A percentile compares a stretch with the other conserved stretches of the same genome.
Conservation (phyloP, 2,797 vertebrate species). For the Coregonus ussuriensis region DNA sequence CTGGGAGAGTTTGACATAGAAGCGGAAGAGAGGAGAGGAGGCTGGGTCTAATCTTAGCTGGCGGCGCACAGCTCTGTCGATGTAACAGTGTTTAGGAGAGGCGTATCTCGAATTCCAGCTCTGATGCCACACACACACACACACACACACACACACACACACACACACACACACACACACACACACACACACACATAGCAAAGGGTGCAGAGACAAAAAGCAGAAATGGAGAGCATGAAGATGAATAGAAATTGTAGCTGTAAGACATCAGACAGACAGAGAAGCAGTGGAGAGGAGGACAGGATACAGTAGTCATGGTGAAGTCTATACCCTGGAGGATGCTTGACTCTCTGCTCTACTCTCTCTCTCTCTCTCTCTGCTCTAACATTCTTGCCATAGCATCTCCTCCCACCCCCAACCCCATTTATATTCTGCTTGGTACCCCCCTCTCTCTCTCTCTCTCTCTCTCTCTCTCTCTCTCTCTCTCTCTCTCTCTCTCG, state of each 20-base stretch:
- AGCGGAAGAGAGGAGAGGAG: not conserved
- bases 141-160: too few species aligned
- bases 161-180: not conserved
- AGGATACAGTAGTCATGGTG: constrained; percentile 23
- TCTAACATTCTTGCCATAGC: not conserved
- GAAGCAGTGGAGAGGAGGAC: too few species aligned
- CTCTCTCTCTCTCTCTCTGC: constrained; percentile 26
- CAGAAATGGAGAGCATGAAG: constrained; percentile 46
- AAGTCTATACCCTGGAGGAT: constrained; percentile 50
- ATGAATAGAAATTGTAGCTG: constrained; percentile 59
- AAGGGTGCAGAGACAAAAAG: constrained; percentile 60
- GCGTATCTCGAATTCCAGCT: constrained; percentile 60
- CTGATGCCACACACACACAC: constrained; percentile 17
- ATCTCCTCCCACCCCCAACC: not conserved
- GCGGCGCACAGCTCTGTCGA: constrained; percentile 51
- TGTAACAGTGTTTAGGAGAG: constrained; percentile 57
- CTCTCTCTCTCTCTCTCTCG: not conserved
- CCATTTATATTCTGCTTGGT: not conserved
- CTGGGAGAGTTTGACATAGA: constrained; percentile 7
- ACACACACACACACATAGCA: constrained; percentile 37
- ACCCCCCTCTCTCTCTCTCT: not conserved
- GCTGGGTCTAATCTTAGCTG: constrained; percentile 51
- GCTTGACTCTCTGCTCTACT: constrained; percentile 36
- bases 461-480: not conserved
- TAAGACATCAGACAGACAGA: constrained; percentile 19